Conservation (phyloP, 2,113 vertebrate genomes). For the Anseranas semipalmata region DNA sequence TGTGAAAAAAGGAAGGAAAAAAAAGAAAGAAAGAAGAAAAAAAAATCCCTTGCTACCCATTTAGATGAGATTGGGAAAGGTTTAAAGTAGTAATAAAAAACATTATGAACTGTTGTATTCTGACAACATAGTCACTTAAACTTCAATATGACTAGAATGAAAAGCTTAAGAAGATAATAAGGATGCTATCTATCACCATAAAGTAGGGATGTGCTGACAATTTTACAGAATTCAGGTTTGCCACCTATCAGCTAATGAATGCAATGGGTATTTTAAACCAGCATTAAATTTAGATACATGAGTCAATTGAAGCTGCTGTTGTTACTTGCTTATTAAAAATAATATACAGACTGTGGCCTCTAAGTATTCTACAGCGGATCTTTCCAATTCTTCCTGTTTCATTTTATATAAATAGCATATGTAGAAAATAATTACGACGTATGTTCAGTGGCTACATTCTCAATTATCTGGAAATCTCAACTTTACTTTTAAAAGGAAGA, state of each 20-base stretch:
- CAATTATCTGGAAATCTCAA: background rate
- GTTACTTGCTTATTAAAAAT: slow-evolving; percentile 41
- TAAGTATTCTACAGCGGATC: background rate
- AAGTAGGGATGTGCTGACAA: background rate
- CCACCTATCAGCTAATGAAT: slow-evolving; percentile 22
- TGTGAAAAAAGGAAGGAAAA: background rate
- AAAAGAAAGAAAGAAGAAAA: background rate
- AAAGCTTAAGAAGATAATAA: background rate
- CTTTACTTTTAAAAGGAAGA: background rate
- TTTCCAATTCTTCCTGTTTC: background rate
- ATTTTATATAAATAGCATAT: background rate
- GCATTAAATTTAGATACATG: slow-evolving; percentile 17
- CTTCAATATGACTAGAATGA: background rate
- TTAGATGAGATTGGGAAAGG: background rate
- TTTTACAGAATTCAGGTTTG: background rate
- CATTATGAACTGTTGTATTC: background rate
- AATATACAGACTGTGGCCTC: background rate
- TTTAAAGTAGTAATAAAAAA: background rate
- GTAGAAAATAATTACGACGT: slow-evolving; percentile 21
- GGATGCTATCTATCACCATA: slow-evolving; percentile 13
- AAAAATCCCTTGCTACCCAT: background rate
- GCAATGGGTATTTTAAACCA: slow-evolving; percentile 23
- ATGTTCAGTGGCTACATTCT: background rate
- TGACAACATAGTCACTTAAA: background rate
- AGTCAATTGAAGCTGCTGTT: slow-evolving; percentile 22